These are phyloP conservation scores for Agonopterix subpropinquella DNA, from an alignment of 2,888 invertebrate genomes.

Conservation along the genomic window DNA sequence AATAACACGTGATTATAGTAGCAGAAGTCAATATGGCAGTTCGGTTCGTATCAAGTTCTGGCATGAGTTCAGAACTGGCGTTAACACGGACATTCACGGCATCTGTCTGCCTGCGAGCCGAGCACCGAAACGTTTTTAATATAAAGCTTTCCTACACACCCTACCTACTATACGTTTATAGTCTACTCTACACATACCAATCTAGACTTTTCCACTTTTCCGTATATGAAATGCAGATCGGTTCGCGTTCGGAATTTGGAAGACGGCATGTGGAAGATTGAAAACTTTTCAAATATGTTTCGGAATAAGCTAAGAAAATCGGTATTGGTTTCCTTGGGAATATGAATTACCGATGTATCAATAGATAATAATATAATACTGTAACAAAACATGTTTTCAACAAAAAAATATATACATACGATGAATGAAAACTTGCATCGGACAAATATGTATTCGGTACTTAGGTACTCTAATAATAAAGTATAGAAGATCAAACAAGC, in stretches of 20 bases:
- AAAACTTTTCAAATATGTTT: no score
- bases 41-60: conserved; percentile 39
- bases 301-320: neutral
- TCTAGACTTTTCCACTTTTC: no score
- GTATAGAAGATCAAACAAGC: no score
- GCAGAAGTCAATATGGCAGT: conserved; percentile 45
- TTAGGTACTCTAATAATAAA: no score
- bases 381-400: no score
- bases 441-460: no score
- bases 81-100: conserved; percentile 54
- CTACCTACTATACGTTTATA: neutral
- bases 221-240: no score
- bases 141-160: conserved; percentile 26
- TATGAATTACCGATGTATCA: no score
- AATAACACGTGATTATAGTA: conserved; percentile 22
- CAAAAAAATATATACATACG: no score
- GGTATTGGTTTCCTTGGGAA: neutral
- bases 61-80: conserved; percentile 58
- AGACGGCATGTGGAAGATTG: neutral
- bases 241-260: neutral
- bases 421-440: no score
- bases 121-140: conserved; percentile 48
- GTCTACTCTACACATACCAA: neutral
- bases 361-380: no score
- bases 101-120: conserved; percentile 44